Base-by-base conservation (phyloP, 2,113 vertebrate species). In the Dunckerocampus dactyliophorus region DNA sequence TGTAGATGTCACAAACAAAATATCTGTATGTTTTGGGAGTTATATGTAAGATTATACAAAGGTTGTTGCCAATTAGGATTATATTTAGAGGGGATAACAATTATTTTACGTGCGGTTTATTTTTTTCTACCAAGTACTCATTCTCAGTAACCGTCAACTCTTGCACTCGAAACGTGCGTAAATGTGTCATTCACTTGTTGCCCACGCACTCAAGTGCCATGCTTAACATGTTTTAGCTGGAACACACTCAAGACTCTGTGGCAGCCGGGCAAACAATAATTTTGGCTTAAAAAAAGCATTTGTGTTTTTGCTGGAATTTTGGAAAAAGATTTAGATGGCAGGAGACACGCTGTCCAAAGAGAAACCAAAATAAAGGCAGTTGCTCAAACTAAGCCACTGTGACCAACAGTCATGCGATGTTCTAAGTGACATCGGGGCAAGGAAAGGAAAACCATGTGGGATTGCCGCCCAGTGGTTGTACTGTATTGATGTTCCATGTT, bases 281-380 rank as follows among this genome's bases (percentile, higher is more conserved):
- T 55, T 55, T 37, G n/a, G 53, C 53, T 55, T 55, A 13, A 37
- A 55, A 53, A 55, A 55, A 55, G 11, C 28, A 31, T 12, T 3
- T 39, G 31, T 37, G 31, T 39, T 13, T 55, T 55, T 55, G 53
- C n/a, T 55, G 53, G 31, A 55, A 39, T 55, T 55, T 54, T 55
- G 15, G 4, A 13, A 43, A 39, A 37, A 37, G 31, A 55, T 55
- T 55, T 37, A 55, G 31, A 55, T 37, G 53, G 37, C 48, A 50
- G 20, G 48, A 10, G 20, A 21, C n/a, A 55, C 34, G 53, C 31
- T 20, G 53, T 37, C 52, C 52, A 37, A 37, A 17, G 17, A 37
- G n/a, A 37, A 34, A 54, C 34, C 4, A 14, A 55, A 31, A 53
- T 31, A 11, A 39, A 37, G 11, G 31, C 17, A 55, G 53, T 55